phyloP scores from a whole-genome alignment of 2,113 vertebrate species.

The Phalacrocorax carbo region DNA sequence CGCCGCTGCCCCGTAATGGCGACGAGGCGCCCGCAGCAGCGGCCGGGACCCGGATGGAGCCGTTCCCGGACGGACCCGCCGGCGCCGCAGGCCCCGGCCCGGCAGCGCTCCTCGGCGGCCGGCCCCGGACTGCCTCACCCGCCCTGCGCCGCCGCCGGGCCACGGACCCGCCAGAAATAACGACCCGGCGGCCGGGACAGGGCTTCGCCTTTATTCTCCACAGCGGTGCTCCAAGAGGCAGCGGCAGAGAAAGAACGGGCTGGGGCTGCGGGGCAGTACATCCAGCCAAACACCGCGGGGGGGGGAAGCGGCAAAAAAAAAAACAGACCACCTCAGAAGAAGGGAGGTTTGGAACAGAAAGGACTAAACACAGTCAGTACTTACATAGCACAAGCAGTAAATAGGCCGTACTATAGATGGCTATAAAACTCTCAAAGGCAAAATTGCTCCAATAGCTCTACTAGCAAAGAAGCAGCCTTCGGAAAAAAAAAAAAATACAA shows the following conservation, averaged over 20 bases:
- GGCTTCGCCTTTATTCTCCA: not conserved
- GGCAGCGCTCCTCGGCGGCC: too few species aligned
- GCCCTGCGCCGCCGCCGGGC: too few species aligned
- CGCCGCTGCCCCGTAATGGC: too few species aligned
- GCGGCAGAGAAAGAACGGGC: not conserved
- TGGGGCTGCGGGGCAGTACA: not conserved
- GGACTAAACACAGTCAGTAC: not conserved
- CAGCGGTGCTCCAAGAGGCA: not conserved
- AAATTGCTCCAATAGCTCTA: constrained; percentile 67
- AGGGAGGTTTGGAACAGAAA: not conserved
- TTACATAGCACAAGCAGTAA: not conserved
- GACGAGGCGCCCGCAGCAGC: too few species aligned
- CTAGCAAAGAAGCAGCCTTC: constrained; percentile 44
- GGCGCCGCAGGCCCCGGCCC: too few species aligned
- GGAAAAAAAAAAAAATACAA: constrained; percentile 69
- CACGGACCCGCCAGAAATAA: too few species aligned
- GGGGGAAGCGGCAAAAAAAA: not conserved
- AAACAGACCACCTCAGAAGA: not conserved
- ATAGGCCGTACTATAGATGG: not conserved
- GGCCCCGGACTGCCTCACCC: too few species aligned
- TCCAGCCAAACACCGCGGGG: not conserved
- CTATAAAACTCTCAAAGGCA: constrained; percentile 37
- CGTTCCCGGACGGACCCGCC: too few species aligned
- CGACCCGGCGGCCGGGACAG: not conserved
- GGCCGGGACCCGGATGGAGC: too few species aligned